Percentiles rank a stretch among this genome's conserved stretches.
phyloP scores from a whole-genome alignment of 2,797 vertebrate genomes.

The Psittacula echo region DNA sequence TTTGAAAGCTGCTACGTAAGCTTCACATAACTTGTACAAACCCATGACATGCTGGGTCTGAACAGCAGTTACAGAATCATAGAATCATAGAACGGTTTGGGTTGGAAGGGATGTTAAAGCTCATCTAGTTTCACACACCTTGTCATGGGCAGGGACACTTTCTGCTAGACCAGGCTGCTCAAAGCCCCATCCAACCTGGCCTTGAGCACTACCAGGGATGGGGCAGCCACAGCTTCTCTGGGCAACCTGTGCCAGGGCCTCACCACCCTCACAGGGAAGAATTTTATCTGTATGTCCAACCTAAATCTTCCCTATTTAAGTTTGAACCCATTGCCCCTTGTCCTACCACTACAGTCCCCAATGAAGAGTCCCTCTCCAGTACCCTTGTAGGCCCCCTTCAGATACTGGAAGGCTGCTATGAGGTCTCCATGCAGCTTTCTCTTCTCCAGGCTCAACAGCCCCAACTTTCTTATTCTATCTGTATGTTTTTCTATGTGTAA shows the following conservation, averaged over 20 bases:
- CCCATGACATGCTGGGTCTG: fast-evolving
- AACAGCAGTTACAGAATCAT: background rate
- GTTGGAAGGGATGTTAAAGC: background rate
- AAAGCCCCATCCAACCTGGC: background rate
- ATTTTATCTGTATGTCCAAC: background rate
- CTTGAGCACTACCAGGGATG: background rate
- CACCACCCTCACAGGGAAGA: background rate
- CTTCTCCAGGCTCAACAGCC: background rate
- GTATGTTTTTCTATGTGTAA: background rate
- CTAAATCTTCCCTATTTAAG: background rate
- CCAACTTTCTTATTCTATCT: background rate
- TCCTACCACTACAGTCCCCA: background rate
- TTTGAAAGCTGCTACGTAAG: background rate
- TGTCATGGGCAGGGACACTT: background rate
- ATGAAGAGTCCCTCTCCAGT: background rate
- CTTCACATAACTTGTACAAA: background rate
- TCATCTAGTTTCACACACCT: background rate
- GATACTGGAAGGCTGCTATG: background rate
- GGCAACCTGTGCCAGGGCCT: background rate
- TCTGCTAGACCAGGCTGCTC: background rate
- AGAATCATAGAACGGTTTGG: background rate
- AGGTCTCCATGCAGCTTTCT: background rate
- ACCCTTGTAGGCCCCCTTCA: background rate
- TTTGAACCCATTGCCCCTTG: background rate
- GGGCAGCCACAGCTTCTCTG: background rate